Evolutionary conservation across 2,797 vertebrate genomes (phyloP).

Genomic region (Labeo calbasu): DNA sequence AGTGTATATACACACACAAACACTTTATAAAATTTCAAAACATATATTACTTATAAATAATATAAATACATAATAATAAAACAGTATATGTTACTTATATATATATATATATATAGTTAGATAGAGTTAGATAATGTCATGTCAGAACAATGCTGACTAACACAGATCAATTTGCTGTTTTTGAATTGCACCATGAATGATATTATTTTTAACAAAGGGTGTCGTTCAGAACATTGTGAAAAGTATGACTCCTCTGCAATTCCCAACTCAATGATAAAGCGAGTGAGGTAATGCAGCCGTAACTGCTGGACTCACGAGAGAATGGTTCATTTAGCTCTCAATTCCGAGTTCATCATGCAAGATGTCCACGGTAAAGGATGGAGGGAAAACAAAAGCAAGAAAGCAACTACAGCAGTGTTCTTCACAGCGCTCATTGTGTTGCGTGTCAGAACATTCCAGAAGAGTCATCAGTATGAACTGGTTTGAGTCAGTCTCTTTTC

Average conservation of each 20-base stretch:
- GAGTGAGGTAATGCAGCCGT: constrained; percentile 17
- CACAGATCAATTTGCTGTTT: not conserved
- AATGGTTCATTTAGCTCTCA: not conserved
- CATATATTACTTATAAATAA: not conserved
- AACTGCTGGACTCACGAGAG: not conserved
- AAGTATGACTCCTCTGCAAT: constrained; percentile 3
- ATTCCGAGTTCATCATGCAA: not conserved
- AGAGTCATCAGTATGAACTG: constrained; percentile 66
- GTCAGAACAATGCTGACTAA: not conserved
- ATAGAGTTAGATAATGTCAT: not conserved
- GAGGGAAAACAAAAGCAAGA: constrained; percentile 9
- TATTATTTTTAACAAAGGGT: constrained; percentile 28
- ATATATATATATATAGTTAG: too few relatives aligned
- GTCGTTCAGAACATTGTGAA: not conserved
- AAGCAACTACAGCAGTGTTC: constrained; percentile 15
- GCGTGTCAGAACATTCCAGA: constrained; percentile 65
- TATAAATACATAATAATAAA: not conserved
- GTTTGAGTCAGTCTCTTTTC: constrained; percentile 60
- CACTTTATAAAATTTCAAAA: too few relatives aligned
- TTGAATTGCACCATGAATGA: not conserved
- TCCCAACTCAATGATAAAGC: not conserved
- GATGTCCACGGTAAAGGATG: not conserved
- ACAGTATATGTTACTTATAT: not conserved
- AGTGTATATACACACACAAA: too few relatives aligned
- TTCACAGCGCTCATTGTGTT: constrained; percentile 58